Evolutionary conservation across 2,113 vertebrate species (phyloP).

Genomic region (Pristiophorus japonicus): DNA sequence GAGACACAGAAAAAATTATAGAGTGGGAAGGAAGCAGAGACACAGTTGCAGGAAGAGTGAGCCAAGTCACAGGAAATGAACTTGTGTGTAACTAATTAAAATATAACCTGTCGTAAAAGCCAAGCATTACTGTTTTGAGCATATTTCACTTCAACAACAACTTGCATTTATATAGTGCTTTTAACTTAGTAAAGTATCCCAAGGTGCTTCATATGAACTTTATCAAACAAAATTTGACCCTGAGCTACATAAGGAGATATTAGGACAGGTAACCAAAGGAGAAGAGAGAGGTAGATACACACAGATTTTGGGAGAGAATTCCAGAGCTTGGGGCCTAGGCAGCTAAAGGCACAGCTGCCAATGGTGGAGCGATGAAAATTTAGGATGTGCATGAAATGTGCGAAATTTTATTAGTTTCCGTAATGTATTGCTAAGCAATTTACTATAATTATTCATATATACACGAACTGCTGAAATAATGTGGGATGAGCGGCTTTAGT

Average conservation of each 20-base stretch:
- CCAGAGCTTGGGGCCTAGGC: not conserved
- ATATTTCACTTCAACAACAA: not conserved
- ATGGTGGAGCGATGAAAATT: not conserved
- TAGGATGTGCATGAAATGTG: not conserved
- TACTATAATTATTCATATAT: not conserved
- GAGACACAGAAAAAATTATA: not conserved
- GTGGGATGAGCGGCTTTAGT: not conserved
- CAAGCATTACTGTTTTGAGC: not conserved
- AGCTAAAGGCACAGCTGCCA: not conserved
- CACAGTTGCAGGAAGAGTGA: not conserved
- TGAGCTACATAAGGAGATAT: not conserved
- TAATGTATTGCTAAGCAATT: not conserved
- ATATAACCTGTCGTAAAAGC: too few relatives aligned
- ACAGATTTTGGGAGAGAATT: not conserved
- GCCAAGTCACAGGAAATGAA: not conserved
- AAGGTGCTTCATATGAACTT: not conserved
- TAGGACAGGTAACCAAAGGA: not conserved
- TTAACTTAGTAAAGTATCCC: not conserved
- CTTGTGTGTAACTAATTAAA: not conserved
- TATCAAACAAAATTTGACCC: not conserved
- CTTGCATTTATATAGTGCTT: not conserved
- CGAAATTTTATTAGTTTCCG: not conserved
- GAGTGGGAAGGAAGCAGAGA: not conserved
- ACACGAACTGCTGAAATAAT: not conserved
- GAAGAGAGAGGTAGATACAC: too few relatives aligned